A percentile compares a stretch with the other conserved stretches of the same genome.
Conservation (phyloP, 2,888 invertebrate species). For the Cremastobaeus sp. region DNA sequence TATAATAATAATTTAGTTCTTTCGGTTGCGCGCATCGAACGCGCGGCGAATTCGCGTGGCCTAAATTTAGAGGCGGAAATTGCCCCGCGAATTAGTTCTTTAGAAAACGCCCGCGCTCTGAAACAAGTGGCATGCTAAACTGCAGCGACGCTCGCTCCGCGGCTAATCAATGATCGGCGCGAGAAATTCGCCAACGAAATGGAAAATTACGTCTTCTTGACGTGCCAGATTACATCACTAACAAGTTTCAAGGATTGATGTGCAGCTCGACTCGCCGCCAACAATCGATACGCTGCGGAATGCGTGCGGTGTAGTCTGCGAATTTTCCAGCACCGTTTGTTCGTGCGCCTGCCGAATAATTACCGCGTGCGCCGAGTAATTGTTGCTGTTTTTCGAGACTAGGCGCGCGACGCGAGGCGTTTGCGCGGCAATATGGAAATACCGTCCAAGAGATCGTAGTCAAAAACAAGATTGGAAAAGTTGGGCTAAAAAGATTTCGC, state of each 20-base stretch:
- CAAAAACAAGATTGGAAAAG: too few species aligned
- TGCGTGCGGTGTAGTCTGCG: not conserved
- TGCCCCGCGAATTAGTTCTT: conserved; percentile 34
- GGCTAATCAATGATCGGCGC: conserved; percentile 37
- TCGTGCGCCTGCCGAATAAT: too few species aligned
- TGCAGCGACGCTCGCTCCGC: conserved; percentile 19
- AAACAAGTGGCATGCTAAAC: conserved; percentile 19
- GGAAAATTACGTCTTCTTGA: conserved; percentile 45
- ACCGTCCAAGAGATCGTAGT: too few species aligned
- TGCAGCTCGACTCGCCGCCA: conserved; percentile 30
- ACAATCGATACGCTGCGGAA: conserved; percentile 24
- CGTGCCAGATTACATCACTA: conserved; percentile 48
- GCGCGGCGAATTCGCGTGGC: conserved; percentile 11
- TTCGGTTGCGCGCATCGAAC: conserved; percentile 11
- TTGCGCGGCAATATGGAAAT: too few species aligned
- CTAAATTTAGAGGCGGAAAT: conserved; percentile 39
- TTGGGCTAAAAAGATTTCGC: too few species aligned
- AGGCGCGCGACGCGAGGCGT: too few species aligned
- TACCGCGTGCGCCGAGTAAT: too few species aligned
- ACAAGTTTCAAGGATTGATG: conserved; percentile 49
- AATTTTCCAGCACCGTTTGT: not conserved
- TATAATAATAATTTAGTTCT: not conserved
- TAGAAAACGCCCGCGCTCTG: conserved; percentile 21
- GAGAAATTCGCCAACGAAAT: conserved; percentile 41
- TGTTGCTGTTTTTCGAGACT: too few species aligned